Conservation (phyloP, 2,797 vertebrate genomes). For the Cyprinella venusta region DNA sequence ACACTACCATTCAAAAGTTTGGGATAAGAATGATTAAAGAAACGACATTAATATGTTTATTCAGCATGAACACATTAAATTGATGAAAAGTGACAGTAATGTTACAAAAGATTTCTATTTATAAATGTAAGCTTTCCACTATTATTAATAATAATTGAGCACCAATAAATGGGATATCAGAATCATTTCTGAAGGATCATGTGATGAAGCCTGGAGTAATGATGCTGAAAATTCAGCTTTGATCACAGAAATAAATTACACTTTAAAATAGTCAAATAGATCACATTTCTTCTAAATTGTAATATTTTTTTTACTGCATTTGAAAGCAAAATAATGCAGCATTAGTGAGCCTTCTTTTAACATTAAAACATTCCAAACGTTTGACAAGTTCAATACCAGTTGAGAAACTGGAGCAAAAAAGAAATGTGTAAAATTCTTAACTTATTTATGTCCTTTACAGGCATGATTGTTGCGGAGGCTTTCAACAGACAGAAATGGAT, state of each 20-base stretch:
- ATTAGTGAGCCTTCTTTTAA: not conserved
- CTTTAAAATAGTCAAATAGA: not conserved
- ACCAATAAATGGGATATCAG: not conserved
- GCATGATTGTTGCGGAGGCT: slow-evolving; percentile 66
- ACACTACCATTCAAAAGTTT: not conserved
- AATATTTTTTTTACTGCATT: not conserved
- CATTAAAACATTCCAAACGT: not conserved
- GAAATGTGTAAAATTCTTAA: not conserved
- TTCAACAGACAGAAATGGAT: slow-evolving; percentile 67
- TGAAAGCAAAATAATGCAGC: not conserved
- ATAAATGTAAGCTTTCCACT: not conserved
- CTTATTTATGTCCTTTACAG: slow-evolving; percentile 37
- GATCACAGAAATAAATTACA: not conserved
- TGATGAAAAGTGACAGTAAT: not conserved
- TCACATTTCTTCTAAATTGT: not conserved
- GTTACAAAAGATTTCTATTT: not conserved
- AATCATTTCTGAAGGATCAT: not conserved
- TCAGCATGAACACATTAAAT: not conserved
- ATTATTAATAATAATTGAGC: not conserved
- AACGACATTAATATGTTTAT: not conserved
- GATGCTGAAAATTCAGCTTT: not conserved
- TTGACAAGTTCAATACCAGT: not conserved
- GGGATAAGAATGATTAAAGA: too few species aligned
- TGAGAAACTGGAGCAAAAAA: not conserved
- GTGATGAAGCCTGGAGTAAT: not conserved